These are phyloP conservation scores for Argyrosomus regius DNA, from an alignment of 2,797 vertebrate genomes.

Conservation along the genomic window DNA sequence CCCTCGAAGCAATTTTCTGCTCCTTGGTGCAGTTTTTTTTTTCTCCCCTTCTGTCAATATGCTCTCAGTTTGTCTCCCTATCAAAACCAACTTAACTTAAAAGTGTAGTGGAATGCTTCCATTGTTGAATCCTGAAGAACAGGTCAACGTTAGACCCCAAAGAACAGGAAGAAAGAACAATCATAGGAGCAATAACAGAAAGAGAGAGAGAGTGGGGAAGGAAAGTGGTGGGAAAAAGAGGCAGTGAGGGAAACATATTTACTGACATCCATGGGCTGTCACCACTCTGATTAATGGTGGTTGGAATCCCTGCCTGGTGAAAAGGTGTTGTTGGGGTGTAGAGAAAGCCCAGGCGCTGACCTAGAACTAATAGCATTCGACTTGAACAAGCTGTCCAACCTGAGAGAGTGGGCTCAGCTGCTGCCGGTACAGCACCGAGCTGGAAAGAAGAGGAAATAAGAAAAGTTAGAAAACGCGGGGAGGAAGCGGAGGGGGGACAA, in stretches of 20 bases:
- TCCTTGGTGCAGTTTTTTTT: conserved; percentile 23
- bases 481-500: conserved; percentile 1
- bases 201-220: conserved; percentile 37
- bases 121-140: conserved; percentile 27
- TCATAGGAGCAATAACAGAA: not conserved
- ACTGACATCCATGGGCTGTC: conserved; percentile 88
- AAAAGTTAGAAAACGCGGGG: conserved; percentile 57
- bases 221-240: conserved; percentile 63
- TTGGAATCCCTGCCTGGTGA: conserved; percentile 83
- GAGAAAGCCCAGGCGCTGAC: conserved; percentile 83
- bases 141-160: conserved; percentile 43
- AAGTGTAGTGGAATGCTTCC: not conserved
- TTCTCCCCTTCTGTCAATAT: conserved; percentile 14
- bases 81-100: not conserved
- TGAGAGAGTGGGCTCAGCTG: conserved; percentile 72
- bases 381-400: conserved; percentile 85
- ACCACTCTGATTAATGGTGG: conserved; percentile 87
- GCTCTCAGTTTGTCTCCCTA: conserved; percentile 1
- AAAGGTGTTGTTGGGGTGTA: conserved; percentile 85
- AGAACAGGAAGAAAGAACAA: conserved; percentile 44
- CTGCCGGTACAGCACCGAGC: conserved; percentile 49
- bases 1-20: conserved; percentile 56
- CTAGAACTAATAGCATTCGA: conserved; percentile 89
- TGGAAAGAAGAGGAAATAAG: conserved; percentile 53
- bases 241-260: conserved; percentile 82